Conservation (phyloP, 2,888 invertebrate genomes). For the Rutpela maculata region DNA sequence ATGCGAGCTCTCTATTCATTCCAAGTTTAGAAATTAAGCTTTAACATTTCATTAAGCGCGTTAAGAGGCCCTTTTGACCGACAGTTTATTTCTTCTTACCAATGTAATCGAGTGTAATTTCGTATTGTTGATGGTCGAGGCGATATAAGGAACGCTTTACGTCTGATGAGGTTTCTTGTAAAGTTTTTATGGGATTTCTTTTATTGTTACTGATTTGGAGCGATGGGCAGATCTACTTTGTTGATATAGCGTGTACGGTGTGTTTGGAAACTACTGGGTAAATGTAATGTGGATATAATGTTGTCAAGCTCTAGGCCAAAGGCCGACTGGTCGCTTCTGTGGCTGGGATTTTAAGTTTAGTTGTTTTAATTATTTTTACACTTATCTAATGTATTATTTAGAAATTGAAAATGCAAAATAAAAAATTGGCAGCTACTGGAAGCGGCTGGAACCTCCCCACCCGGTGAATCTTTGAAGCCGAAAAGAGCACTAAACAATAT, state of each 20-base stretch:
- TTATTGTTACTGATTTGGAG: constrained; percentile 44
- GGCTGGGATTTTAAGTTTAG: no score
- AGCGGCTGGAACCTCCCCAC: no score
- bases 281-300: no score
- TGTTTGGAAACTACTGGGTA: background rate
- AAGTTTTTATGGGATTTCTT: constrained; percentile 52
- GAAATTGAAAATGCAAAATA: no score
- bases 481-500: no score
- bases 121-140: constrained; percentile 44
- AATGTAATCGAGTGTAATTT: constrained; percentile 55
- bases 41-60: constrained; percentile 68
- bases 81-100: constrained; percentile 54
- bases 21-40: constrained; percentile 65
- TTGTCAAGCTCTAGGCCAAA: no score
- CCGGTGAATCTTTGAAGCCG: no score
- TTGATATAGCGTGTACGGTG: background rate
- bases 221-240: constrained; percentile 16
- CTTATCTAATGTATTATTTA: no score
- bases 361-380: no score
- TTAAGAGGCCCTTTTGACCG: constrained; percentile 63
- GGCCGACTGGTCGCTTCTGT: no score
- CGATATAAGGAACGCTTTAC: constrained; percentile 48
- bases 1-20: constrained; percentile 51
- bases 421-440: no score
- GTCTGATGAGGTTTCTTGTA: constrained; percentile 45